Evolutionary conservation across 2,113 vertebrate species (phyloP), one percentile per base, ranked within the genome.

Genomic region (Bubo scandiacus): DNA sequence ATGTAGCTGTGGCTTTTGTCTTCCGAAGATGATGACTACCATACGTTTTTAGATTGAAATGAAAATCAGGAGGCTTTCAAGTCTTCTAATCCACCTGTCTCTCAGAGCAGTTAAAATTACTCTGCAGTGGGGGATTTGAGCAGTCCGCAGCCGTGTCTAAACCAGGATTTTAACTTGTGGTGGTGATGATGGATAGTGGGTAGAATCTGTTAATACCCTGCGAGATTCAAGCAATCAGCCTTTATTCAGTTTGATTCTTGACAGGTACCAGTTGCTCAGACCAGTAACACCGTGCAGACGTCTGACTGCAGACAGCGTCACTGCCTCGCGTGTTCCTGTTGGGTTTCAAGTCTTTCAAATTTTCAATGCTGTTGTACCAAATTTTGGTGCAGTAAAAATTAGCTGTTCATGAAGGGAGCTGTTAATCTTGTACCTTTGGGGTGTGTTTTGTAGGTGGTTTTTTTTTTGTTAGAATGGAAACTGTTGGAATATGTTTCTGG

Each of bases 331-430:
- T 13, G 7, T 22, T 55, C 4, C 4, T 3, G 16, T 36, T 25
- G 4, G 3, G 1, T 29, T 38, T 36, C 9, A 23, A 21, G 8
- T 21, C 51, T 54, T n/a, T 5, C 21, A 40, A 4, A 15, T 47
- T 25, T 27, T 63, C 12, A 12, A 30, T 15, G 1, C 57, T 26
- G 9, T 52, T 16, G 17, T 26, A 49, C 36, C 20, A 2, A 22
- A 52, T 25, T 32, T 45, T 7, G 11, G n/a, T 4, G 34, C 13
- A 1, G 20, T 8, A 5, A 36, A 5, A 4, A 3, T 47, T 9
- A n/a, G 9, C 45, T 32, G 55, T 16, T 62, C 15, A 0, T 5
- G 22, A 23, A 18, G 32, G 57, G 34, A 49, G 8, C 6, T 58
- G 22, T 58, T 73, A 14, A 12, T 52, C 55, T 58, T 40, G 29